Conservation (phyloP, 35 echinoderm and acorn worm genomes). For the Heliocidaris tuberculata region DNA sequence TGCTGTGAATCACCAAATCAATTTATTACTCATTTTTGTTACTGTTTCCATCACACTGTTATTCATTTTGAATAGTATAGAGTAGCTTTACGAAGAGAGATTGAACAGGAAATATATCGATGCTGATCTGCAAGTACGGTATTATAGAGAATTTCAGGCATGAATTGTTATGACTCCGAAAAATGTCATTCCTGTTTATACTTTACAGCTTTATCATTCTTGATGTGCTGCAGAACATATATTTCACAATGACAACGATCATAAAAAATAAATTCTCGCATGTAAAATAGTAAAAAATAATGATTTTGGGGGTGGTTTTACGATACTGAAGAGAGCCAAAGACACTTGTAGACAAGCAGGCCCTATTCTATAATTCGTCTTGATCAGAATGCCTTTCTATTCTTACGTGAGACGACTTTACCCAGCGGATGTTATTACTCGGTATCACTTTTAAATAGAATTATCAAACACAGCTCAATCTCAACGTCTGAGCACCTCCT, state of each 20-base stretch:
- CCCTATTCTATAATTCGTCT: background rate
- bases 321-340: background rate
- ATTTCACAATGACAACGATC: background rate
- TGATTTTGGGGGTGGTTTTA: background rate
- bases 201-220: background rate
- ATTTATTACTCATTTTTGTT: too few species aligned
- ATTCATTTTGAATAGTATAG: too few species aligned
- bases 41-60: too few species aligned
- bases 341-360: background rate
- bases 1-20: background rate
- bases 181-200: background rate
- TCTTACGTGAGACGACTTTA: background rate
- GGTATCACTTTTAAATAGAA: slow-evolving; percentile 48
- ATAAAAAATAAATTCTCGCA: background rate
- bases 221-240: too few species aligned
- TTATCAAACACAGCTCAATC: slow-evolving; percentile 26
- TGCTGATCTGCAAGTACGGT: background rate
- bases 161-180: background rate
- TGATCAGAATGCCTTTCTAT: background rate
- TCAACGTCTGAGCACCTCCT: background rate
- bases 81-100: too few species aligned
- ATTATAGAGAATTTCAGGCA: background rate
- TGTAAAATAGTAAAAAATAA: background rate
- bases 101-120: too few species aligned
- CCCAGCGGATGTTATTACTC: slow-evolving; percentile 39